A percentile compares a stretch with the other conserved stretches of the same genome.
Evolutionary conservation across 2,888 invertebrate genomes (phyloP).

Genomic region (Spodoptera exigua): DNA sequence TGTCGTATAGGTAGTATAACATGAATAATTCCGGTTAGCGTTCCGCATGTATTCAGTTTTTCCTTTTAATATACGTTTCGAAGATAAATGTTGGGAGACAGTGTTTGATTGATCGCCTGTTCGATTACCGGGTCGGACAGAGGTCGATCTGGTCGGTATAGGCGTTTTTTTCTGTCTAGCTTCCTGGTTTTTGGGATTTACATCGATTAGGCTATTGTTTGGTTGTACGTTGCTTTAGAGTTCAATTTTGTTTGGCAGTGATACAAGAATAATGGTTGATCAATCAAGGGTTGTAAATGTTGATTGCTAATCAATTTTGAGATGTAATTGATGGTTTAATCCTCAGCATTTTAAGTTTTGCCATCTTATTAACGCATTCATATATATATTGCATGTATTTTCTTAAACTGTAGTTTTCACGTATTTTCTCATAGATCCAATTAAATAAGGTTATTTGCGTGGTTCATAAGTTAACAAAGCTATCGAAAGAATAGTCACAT

Average conservation of each 20-base stretch:
- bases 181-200: constrained; percentile 45
- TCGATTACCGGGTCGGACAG: constrained; percentile 72
- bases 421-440: too few relatives aligned
- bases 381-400: too few relatives aligned
- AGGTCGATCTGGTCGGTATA: constrained; percentile 50
- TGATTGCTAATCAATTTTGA: too few relatives aligned
- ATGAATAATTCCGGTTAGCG: constrained; percentile 75
- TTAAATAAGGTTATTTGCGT: too few relatives aligned
- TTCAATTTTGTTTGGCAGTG: not conserved
- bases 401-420: too few relatives aligned
- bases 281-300: too few relatives aligned
- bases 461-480: too few relatives aligned
- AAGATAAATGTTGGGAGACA: constrained; percentile 85
- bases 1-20: constrained; percentile 48
- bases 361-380: too few relatives aligned
- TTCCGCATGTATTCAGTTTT: constrained; percentile 67
- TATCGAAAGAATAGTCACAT: too few relatives aligned
- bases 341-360: too few relatives aligned
- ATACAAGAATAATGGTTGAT: too few relatives aligned
- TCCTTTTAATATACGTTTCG: constrained; percentile 82
- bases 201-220: constrained; percentile 34
- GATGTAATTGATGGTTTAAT: too few relatives aligned
- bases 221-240: constrained; percentile 3
- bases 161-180: constrained; percentile 51
- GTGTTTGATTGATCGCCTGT: constrained; percentile 78